A percentile compares a stretch with the other conserved stretches of the same genome.
phyloP scores from a whole-genome alignment of 2,797 vertebrate species.

The Sylvia borin region DNA sequence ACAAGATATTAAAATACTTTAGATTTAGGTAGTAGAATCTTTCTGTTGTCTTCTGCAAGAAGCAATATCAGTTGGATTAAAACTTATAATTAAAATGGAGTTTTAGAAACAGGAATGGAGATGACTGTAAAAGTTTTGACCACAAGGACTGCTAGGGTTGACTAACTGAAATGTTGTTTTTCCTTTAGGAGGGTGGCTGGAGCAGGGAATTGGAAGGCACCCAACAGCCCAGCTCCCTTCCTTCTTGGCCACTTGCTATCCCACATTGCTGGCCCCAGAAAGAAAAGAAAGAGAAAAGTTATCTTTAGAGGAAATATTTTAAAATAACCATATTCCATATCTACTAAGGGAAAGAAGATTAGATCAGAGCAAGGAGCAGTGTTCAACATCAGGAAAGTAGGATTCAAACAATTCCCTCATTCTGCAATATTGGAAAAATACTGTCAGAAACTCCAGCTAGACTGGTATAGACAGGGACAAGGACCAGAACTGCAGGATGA shows the following conservation, averaged over 20 bases:
- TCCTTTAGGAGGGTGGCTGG: background rate
- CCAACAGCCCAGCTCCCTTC: background rate
- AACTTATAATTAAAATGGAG: background rate
- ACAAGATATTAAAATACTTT: background rate
- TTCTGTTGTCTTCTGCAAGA: background rate
- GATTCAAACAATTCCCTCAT: background rate
- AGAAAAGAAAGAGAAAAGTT: background rate
- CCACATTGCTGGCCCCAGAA: background rate
- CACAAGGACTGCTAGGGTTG: background rate
- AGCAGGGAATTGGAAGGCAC: background rate
- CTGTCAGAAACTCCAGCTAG: background rate
- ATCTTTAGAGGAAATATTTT: background rate
- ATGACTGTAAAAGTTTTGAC: background rate
- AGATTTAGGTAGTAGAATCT: background rate
- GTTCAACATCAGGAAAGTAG: background rate
- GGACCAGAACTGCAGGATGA: background rate
- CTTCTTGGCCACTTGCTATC: accelerated
- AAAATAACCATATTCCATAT: background rate
- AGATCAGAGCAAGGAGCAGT: background rate
- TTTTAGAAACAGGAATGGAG: background rate
- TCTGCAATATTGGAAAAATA: background rate
- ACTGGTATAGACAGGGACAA: background rate
- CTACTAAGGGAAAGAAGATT: background rate
- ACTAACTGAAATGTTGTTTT: background rate
- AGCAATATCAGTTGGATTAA: background rate